Evolutionary conservation across 2,797 vertebrate species (phyloP), one percentile per base, ranked within the genome.

Genomic region (Phoxinus dragarum): DNA sequence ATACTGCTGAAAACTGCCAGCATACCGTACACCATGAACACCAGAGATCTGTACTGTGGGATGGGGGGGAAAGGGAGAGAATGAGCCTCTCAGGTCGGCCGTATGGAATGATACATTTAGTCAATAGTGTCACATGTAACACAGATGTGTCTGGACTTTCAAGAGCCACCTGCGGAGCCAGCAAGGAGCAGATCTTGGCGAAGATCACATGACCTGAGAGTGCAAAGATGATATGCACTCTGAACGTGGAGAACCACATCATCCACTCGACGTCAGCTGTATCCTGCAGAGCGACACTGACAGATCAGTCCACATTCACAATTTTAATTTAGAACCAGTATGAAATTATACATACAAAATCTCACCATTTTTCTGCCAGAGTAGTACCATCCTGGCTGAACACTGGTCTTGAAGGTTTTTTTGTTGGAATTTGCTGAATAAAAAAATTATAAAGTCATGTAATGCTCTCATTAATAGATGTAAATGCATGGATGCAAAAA

Each of bases 211-310:
- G 98, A 10, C 98, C 98, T 0, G 97, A 96, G 56, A 99, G 96
- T 38, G 96, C 96, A 0, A 99, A 99, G 87, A 99, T 31, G 90
- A 99, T 99, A 93, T 97, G 80, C 1, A 95, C 96, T 68, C 97
- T 95, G 94, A 97, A 99, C 0, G 95, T 97, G 75, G 95, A 97
- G 92, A 99, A 99, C 98, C 98, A 99, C 98, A 99, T 99, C 91
- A 97, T 93, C 98, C 98, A 99, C 90, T 99, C 98, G 0, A 96
- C 96, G 89, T 99, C 98, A 0, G 97, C 96, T 0, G 94, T 93
- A 0, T 99, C 98, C 98, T 99, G 94, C 0, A 47, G 84, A 7
- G 9, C 19, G 21, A 74, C 0, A 44, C 34, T 23, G 31, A 44
- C 8, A 42, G 31, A 54, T 66, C 10, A 5, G 12, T 49, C 12